Conservation (phyloP, 2,113 vertebrate species). For the Megalops atlanticus region DNA sequence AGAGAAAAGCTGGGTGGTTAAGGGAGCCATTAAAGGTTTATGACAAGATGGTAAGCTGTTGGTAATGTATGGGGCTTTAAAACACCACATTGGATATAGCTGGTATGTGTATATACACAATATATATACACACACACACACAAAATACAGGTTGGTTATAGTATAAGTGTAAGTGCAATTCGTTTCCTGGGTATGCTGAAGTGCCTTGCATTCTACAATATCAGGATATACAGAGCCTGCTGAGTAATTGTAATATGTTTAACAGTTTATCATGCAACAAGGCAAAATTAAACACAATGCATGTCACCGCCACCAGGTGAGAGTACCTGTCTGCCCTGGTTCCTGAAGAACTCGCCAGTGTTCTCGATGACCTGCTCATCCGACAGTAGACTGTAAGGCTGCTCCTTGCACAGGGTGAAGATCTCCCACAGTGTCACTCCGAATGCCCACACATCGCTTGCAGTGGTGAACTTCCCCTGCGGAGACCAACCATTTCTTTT, state of each 20-base stretch:
- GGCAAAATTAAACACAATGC: background rate
- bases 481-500: background rate
- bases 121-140: too few relatives aligned
- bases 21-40: background rate
- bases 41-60: too few relatives aligned
- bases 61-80: too few relatives aligned
- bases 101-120: too few relatives aligned
- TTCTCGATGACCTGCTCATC: slow-evolving; percentile 86
- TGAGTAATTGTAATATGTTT: too few relatives aligned
- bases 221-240: too few relatives aligned
- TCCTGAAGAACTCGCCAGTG: slow-evolving; percentile 85
- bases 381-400: slow-evolving; percentile 80
- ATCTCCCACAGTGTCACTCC: slow-evolving; percentile 85
- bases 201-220: too few relatives aligned
- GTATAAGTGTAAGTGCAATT: too few relatives aligned
- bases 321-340: slow-evolving; percentile 80
- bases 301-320: too few relatives aligned
- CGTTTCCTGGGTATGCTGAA: too few relatives aligned
- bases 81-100: too few relatives aligned
- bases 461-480: slow-evolving; percentile 84
- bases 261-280: background rate
- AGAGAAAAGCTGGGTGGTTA: background rate
- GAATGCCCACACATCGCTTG: slow-evolving; percentile 83
- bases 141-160: too few relatives aligned
- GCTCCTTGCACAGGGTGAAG: slow-evolving; percentile 83